Conservation (phyloP, 2,113 vertebrate genomes). For the Bujurquina vittata region DNA sequence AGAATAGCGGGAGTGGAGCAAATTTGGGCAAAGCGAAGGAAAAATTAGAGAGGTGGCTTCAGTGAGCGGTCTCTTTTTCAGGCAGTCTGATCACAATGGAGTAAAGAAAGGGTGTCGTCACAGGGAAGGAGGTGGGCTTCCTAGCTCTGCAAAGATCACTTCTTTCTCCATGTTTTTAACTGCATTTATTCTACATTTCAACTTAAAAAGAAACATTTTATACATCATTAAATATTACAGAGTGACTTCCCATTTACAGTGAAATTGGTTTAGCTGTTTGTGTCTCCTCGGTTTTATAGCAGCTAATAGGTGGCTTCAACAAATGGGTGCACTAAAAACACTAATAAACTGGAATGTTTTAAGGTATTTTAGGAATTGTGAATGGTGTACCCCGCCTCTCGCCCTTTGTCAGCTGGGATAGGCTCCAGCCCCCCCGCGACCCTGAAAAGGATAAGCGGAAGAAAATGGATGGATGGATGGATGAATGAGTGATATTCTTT, state of each 20-base stretch:
- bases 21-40: neutral
- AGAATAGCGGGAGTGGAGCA: neutral
- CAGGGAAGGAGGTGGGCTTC: neutral
- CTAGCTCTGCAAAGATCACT: no score
- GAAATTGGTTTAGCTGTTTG: neutral
- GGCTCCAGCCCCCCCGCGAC: no score
- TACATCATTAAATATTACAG: neutral
- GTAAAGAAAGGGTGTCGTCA: neutral
- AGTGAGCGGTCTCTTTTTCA: neutral
- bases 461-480: no score
- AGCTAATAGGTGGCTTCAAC: neutral
- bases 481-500: no score
- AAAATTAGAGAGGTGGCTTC: neutral
- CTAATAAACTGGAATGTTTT: neutral
- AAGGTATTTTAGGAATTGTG: neutral
- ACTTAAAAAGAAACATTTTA: neutral
- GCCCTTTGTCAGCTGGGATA: no score
- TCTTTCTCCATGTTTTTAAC: neutral
- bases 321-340: neutral
- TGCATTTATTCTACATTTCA: neutral
- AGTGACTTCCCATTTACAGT: neutral
- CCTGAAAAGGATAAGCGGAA: no score
- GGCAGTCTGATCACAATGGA: neutral
- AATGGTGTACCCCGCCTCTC: no score
- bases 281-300: neutral